Base-by-base conservation (phyloP, 1,140 invertebrate species). In the Papilio polytes region DNA sequence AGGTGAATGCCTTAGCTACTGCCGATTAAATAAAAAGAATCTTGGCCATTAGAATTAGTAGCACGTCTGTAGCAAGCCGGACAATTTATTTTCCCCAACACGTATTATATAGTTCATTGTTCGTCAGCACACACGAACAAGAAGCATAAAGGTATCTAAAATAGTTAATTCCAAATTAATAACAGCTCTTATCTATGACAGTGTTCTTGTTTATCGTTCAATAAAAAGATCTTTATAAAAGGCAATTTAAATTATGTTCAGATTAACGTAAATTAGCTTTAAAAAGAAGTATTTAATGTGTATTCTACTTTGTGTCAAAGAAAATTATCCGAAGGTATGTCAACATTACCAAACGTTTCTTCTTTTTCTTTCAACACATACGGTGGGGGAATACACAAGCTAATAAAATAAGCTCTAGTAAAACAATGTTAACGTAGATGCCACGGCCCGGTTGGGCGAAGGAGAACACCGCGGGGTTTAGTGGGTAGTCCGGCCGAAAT, bases 41-140 rank as follows among this genome's bases (percentile, higher is more conserved):
- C 20, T 26, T 13, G 13, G 59, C 3, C 26, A 63, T 63, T 26
- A 63, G 22, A 63, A 63, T 26, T 26, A 15, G 22, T 26, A 4
- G 20, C 59, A 63, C 59, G 59, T 63, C 22, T 13, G 59, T 26
- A 0, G 7, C 51, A 53, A 20, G 59, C 20, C 22, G 59, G 12
- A 63, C 10, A 26, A 26, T 13, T 63, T 63, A 13, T 13, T 26
- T 63, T 63, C 59, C 59, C 26, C 9, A 26, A 13, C 59, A 63
- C 59, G 22, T 63, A 22, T 63, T 9, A 63, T 63, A 63, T 13
- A 63, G 59, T 63, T 63, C 22, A 63, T 63, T 63, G 59, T 63
- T 63, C 59, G 13, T 63, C 6, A 26, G 22, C 59, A 56, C 59
- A 26, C 9, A 63, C 59, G 26, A 10, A 63, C 20, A 63, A 63